These are phyloP conservation scores for Scelioninae gen. 1 DNA, from an alignment of 2,888 invertebrate genomes.

Conservation along the genomic window DNA sequence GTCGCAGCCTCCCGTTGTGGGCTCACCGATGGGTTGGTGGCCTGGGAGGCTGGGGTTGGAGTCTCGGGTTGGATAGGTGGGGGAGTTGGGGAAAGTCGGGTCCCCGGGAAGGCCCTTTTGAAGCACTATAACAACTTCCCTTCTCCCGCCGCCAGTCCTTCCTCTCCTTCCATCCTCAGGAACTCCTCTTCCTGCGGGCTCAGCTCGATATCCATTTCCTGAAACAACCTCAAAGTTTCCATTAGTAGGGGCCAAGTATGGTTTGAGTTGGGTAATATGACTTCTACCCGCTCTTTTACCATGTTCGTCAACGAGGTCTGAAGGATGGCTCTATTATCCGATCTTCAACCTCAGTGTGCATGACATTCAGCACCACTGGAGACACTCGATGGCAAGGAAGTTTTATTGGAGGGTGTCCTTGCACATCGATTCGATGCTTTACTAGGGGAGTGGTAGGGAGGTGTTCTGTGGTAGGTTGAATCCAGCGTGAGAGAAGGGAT, in stretches of 20 bases:
- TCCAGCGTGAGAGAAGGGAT: too few relatives aligned
- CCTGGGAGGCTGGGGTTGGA: too few relatives aligned
- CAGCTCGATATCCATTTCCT: neutral
- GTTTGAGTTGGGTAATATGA: constrained; percentile 34
- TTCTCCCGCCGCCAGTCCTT: neutral
- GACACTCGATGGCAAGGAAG: too few relatives aligned
- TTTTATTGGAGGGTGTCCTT: too few relatives aligned
- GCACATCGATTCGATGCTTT: too few relatives aligned
- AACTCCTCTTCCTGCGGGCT: neutral
- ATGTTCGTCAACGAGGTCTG: constrained; percentile 2
- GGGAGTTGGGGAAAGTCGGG: neutral
- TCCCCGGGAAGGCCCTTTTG: neutral
- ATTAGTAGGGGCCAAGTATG: constrained; percentile 2
- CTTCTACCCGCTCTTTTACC: constrained; percentile 13
- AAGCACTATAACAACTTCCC: too few relatives aligned
- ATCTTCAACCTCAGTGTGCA: too few relatives aligned
- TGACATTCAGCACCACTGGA: too few relatives aligned
- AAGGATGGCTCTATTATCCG: too few relatives aligned
- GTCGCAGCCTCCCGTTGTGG: neutral
- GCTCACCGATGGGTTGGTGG: neutral
- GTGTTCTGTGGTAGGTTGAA: too few relatives aligned
- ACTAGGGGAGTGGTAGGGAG: too few relatives aligned
- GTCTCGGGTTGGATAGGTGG: neutral
- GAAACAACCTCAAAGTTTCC: constrained; percentile 2
- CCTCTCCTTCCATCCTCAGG: neutral